Base-by-base conservation (phyloP, 2,113 vertebrate genomes). In the Nothobranchius kuhntae region DNA sequence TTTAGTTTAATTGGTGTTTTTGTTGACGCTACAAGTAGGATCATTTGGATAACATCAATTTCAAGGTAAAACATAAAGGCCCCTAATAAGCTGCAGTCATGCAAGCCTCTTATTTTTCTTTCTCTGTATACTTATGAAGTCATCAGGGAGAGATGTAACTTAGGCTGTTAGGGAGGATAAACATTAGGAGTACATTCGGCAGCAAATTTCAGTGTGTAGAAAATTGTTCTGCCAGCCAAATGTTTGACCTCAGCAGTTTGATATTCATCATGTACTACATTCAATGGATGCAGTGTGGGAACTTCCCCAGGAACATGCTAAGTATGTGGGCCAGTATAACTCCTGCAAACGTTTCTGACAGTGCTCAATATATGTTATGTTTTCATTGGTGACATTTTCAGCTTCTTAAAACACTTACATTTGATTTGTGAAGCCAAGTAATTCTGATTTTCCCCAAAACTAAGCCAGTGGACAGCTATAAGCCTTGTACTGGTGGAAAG, bases 401-500 rank as follows among this genome's bases (percentile, higher is more conserved):
- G 77, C 54, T 68, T 76, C 50, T 66, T 58, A 15, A 61, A 71
- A 78, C 61, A 73, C 45, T 42, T 36, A 46, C 61, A 59, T 85
- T 55, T 81, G 76, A 83, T 78, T 84, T 69, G 42, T 73, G 71
- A 68, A 69, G 65, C 46, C 78, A 74, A 75, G 42, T 77, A 77
- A 80, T 69, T 71, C 69, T 46, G 59, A 75, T 76, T 70, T 75
- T 76, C 57, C 62, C 74, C 59, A 74, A 57, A 73, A 80, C 62
- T 73, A 71, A 72, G 69, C 71, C 60, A 46, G 56, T 64, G 76
- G 83, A 74, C 81, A 82, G 75, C 56, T 61, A 53, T 64, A 69
- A 71, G 68, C 62, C 64, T 77, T 36, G 17, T 83, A 77, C 85
- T 80, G 80, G 83, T 81, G 9, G 71, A 78, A 74, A 85, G 78